Conservation (phyloP, 2,888 invertebrate species). For the Megamerina dolium region DNA sequence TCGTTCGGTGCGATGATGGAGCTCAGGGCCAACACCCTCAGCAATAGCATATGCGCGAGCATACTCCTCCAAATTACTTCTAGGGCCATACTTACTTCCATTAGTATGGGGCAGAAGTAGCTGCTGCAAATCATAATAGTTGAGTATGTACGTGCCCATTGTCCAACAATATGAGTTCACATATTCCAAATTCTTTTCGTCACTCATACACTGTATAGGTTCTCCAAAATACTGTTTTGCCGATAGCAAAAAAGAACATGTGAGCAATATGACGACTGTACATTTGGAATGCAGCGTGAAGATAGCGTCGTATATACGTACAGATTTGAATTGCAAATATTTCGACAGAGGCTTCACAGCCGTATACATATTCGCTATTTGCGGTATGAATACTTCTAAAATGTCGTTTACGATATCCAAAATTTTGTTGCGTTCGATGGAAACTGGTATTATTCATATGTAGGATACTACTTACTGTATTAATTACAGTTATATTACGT, state of each 20-base stretch:
- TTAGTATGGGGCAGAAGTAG: too few species aligned
- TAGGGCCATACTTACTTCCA: constrained; percentile 43
- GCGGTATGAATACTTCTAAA: constrained; percentile 20
- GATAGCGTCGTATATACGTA: constrained; percentile 69
- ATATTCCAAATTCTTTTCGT: constrained; percentile 54
- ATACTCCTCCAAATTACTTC: constrained; percentile 45
- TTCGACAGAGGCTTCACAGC: constrained; percentile 58
- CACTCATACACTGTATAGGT: constrained; percentile 69
- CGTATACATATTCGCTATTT: constrained; percentile 54
- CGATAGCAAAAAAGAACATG: constrained; percentile 68
- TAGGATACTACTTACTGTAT: too few species aligned
- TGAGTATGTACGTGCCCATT: constrained; percentile 62
- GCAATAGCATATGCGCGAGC: constrained; percentile 23
- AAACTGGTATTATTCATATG: too few species aligned
- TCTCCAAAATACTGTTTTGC: constrained; percentile 82
- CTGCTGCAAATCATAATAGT: constrained; percentile 20
- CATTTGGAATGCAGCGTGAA: constrained; percentile 69
- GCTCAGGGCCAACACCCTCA: constrained; percentile 34
- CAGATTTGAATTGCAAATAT: constrained; percentile 58
- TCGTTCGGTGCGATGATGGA: constrained; percentile 27
- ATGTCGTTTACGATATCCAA: constrained; percentile 11
- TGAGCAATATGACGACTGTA: constrained; percentile 65
- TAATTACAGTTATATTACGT: too few species aligned
- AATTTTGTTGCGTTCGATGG: constrained; percentile 20
- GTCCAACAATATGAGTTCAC: constrained; percentile 77